A percentile compares a stretch with the other conserved stretches of the same genome.
Evolutionary conservation across 2,113 vertebrate species (phyloP).

Genomic region (Oncorhynchus clarkii): DNA sequence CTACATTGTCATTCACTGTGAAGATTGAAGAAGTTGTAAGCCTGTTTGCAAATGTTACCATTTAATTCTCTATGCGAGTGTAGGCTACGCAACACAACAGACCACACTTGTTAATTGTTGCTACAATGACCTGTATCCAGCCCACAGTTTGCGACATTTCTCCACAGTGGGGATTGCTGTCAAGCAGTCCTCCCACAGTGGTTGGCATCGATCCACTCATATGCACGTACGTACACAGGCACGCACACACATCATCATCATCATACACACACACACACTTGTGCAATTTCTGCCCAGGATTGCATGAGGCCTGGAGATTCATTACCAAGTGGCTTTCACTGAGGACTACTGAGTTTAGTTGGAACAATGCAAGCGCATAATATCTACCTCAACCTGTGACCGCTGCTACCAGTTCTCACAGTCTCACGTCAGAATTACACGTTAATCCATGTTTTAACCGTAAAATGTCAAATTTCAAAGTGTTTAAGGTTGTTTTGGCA

Average conservation of each 20-base stretch:
- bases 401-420: too few species aligned
- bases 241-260: not conserved
- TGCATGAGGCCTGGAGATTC: constrained; percentile 50
- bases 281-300: constrained; percentile 55
- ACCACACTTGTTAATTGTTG: too few species aligned
- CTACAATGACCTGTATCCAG: constrained; percentile 15
- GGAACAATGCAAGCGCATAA: not conserved
- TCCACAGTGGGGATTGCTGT: not conserved
- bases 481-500: too few species aligned
- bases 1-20: not conserved
- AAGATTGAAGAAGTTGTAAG: constrained; percentile 4
- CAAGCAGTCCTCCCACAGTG: constrained; percentile 33
- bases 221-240: too few species aligned
- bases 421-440: too few species aligned
- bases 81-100: not conserved
- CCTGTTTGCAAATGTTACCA: not conserved
- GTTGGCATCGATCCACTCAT: constrained; percentile 30
- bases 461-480: too few species aligned
- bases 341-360: not conserved
- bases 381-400: not conserved
- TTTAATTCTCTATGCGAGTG: not conserved
- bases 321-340: not conserved
- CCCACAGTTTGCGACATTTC: not conserved
- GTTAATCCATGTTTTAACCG: too few species aligned
- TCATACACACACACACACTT: not conserved